Conservation (phyloP, 2,888 invertebrate genomes). For the Drosophila meridiana region DNA sequence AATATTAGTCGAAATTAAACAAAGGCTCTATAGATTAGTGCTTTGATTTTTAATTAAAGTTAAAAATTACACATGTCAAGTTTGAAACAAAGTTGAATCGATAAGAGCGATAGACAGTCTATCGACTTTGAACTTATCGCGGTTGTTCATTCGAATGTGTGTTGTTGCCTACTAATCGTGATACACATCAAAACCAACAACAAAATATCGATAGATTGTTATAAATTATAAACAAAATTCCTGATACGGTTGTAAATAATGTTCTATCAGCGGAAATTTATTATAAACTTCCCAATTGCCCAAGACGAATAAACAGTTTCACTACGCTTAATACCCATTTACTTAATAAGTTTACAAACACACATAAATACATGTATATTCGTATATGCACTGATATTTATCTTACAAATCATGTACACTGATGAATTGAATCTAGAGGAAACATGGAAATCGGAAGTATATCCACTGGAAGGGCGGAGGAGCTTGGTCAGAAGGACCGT, state of each 20-base stretch:
- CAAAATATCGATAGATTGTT: neutral
- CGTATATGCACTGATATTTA: constrained; percentile 1
- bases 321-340: constrained; percentile 13
- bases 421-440: constrained; percentile 16
- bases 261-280: constrained; percentile 1
- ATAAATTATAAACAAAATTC: constrained; percentile 1
- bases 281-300: neutral
- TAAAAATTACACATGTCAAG: too few species aligned
- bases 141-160: neutral
- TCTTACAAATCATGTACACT: constrained; percentile 20
- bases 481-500: constrained; percentile 14
- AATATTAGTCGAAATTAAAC: too few species aligned
- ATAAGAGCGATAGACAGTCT: neutral
- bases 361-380: neutral
- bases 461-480: neutral
- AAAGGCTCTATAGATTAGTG: too few species aligned
- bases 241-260: constrained; percentile 1
- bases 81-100: neutral
- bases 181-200: neutral
- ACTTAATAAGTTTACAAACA: neutral
- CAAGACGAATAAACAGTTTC: neutral
- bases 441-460: neutral
- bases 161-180: neutral
- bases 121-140: neutral
- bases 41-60: too few species aligned